phyloP scores from a whole-genome alignment of 2,113 vertebrate genomes.

The Drymodes brunneopygia region DNA sequence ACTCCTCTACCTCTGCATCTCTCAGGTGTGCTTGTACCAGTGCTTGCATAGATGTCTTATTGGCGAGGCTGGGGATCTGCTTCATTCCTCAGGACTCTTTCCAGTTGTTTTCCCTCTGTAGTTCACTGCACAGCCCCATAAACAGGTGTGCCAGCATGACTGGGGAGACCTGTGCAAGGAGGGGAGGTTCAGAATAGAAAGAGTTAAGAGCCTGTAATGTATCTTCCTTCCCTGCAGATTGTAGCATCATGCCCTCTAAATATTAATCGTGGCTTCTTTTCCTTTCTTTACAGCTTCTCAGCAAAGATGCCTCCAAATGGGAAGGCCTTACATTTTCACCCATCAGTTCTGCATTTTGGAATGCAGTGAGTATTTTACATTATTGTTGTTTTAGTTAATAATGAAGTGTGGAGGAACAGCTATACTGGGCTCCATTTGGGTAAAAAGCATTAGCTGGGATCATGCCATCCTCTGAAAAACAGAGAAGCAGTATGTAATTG shows the following conservation, averaged over 20 bases:
- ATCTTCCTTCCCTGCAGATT: background rate
- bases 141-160: background rate
- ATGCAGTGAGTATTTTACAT: constrained; percentile 84
- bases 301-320: constrained; percentile 78
- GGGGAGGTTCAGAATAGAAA: background rate
- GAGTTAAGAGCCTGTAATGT: background rate
- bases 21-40: background rate
- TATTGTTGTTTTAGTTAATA: background rate
- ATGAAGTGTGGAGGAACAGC: background rate
- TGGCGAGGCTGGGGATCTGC: background rate
- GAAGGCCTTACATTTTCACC: constrained; percentile 88
- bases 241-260: background rate
- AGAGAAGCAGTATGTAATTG: background rate
- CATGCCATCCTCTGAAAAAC: background rate
- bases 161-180: background rate
- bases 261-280: background rate
- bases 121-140: background rate
- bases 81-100: background rate
- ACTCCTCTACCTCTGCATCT: background rate
- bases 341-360: constrained; percentile 89
- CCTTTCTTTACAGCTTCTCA: constrained; percentile 77
- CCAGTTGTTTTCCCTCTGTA: background rate
- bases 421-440: background rate
- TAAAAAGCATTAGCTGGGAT: background rate
- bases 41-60: background rate